These are phyloP conservation scores for Ormyrus pomaceus DNA, from an alignment of 2,888 invertebrate genomes.

Conservation along the genomic window DNA sequence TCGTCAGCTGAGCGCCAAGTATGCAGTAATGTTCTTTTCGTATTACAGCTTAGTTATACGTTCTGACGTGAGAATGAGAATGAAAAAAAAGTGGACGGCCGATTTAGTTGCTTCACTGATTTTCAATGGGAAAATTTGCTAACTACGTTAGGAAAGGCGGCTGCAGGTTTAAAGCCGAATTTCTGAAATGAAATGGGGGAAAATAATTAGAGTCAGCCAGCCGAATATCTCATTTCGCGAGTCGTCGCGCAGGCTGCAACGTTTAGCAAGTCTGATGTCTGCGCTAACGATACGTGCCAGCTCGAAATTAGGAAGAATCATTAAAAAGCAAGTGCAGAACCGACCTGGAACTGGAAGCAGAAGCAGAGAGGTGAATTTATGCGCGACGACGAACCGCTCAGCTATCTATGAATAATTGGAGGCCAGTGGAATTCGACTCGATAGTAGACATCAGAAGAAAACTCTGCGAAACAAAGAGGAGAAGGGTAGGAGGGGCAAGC, in stretches of 20 bases:
- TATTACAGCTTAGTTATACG: neutral
- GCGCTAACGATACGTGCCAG: neutral
- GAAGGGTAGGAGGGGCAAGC: neutral
- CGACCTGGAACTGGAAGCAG: neutral
- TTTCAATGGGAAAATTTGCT: no score
- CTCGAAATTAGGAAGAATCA: conserved; percentile 12
- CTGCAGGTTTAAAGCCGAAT: no score
- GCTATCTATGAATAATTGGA: no score
- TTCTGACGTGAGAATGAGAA: neutral
- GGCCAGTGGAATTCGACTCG: no score
- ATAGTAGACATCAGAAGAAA: no score
- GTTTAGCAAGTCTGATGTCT: neutral
- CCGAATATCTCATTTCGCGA: conserved; percentile 60
- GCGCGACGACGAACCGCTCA: no score
- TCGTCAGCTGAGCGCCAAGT: conserved; percentile 11
- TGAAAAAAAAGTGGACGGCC: neutral
- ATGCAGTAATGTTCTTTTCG: neutral
- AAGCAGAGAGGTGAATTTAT: neutral
- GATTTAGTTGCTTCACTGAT: no score
- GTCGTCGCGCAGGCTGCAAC: neutral
- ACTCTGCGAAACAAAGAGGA: neutral
- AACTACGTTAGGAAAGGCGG: no score
- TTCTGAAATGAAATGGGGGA: conserved; percentile 17
- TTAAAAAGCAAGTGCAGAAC: conserved; percentile 1
- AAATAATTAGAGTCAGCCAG: conserved; percentile 69